Conservation (phyloP, 2,888 invertebrate species). For the Drosophila recens region DNA sequence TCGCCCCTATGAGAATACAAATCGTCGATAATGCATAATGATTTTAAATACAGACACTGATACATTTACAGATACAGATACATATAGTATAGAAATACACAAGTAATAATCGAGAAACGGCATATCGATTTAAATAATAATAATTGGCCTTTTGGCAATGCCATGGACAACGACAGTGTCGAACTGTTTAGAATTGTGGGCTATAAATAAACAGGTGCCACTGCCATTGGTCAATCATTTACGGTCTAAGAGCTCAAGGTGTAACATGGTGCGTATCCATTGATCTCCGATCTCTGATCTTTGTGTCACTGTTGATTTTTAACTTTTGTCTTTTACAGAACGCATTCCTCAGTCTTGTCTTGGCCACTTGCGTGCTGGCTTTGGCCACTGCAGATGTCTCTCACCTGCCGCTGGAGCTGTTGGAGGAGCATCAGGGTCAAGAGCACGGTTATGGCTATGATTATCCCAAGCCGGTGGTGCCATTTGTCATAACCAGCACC, state of each 20-base stretch:
- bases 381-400: constrained; percentile 75
- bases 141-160: constrained; percentile 72
- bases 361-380: constrained; percentile 60
- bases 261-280: constrained; percentile 64
- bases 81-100: constrained; percentile 21
- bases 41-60: constrained; percentile 15
- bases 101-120: constrained; percentile 36
- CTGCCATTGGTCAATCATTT: constrained; percentile 63
- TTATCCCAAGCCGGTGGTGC: constrained; percentile 69
- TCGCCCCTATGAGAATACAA: constrained; percentile 24
- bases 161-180: constrained; percentile 70
- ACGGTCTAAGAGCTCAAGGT: constrained; percentile 70
- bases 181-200: constrained; percentile 69
- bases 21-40: constrained; percentile 48
- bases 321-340: constrained; percentile 50
- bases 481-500: constrained; percentile 63
- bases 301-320: neutral
- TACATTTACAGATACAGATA: constrained; percentile 30
- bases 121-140: constrained; percentile 78
- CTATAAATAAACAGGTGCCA: constrained; percentile 72
- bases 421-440: constrained; percentile 24
- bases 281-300: constrained; percentile 10
- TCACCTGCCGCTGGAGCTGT: constrained; percentile 63
- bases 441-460: constrained; percentile 76
- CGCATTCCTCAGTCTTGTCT: constrained; percentile 47